Conservation (phyloP, 2,113 vertebrate species). For the Sander vitreus region DNA sequence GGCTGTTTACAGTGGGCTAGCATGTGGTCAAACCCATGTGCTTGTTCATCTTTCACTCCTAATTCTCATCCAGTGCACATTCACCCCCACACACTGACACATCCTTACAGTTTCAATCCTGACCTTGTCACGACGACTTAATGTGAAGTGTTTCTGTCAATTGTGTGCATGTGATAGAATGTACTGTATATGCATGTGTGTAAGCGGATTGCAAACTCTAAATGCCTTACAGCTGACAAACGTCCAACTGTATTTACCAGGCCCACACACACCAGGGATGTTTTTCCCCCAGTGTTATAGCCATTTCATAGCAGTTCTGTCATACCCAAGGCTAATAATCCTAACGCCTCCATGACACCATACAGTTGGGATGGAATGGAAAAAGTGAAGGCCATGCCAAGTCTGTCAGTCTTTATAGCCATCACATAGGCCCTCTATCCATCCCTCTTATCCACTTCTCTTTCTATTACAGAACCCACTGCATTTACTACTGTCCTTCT, state of each 20-base stretch:
- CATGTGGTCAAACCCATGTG: conserved; percentile 40
- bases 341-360: conserved; percentile 61
- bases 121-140: conserved; percentile 68
- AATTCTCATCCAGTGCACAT: conserved; percentile 42
- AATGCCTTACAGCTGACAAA: conserved; percentile 58
- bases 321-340: conserved; percentile 43
- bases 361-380: conserved; percentile 42
- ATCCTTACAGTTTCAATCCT: conserved; percentile 55
- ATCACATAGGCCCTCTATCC: conserved; percentile 35
- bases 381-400: conserved; percentile 41
- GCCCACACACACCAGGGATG: conserved; percentile 1
- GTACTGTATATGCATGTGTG: conserved; percentile 20
- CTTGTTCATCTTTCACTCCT: conserved; percentile 56
- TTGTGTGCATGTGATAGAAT: conserved; percentile 17
- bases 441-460: conserved; percentile 15
- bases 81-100: conserved; percentile 47
- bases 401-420: conserved; percentile 51
- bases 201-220: conserved; percentile 24
- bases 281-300: conserved; percentile 29
- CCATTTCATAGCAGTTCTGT: conserved; percentile 40
- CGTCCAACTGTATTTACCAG: conserved; percentile 55
- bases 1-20: conserved; percentile 14
- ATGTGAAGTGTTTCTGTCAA: conserved; percentile 26
- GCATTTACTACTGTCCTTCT: background rate
- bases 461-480: background rate